phyloP scores from a whole-genome alignment of 2,797 vertebrate genomes.

The Clarias laeviceps region DNA sequence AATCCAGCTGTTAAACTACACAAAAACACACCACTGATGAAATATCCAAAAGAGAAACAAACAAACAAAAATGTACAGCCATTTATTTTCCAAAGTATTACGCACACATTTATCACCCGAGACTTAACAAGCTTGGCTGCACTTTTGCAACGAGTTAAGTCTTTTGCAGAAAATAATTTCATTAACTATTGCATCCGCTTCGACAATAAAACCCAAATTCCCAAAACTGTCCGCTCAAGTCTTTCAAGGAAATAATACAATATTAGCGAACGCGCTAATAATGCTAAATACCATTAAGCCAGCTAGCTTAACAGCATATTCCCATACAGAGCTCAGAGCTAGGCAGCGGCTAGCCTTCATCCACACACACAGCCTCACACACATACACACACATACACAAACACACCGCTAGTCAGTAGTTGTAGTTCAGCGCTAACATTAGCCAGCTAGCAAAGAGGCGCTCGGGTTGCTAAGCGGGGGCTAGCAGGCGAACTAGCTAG shows the following conservation, averaged over 20 bases:
- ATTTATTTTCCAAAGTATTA: neutral
- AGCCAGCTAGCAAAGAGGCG: constrained; percentile 30
- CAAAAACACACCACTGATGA: neutral
- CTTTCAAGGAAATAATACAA: neutral
- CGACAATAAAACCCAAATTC: neutral
- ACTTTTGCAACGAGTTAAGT: constrained; percentile 12
- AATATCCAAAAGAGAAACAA: neutral
- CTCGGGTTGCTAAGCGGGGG: constrained; percentile 36
- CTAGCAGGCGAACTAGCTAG: constrained; percentile 12
- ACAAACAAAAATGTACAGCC: neutral
- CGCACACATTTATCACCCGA: neutral
- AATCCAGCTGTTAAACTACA: neutral
- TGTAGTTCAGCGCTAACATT: constrained; percentile 19
- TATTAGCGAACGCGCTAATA: constrained; percentile 23
- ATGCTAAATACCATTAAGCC: constrained; percentile 11
- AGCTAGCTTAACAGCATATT: constrained; percentile 16
- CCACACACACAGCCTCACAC: neutral
- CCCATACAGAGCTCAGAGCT: neutral
- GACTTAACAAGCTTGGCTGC: constrained; percentile 13
- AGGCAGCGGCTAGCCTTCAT: constrained; percentile 9
- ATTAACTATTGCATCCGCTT: neutral
- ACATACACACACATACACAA: neutral
- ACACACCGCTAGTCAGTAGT: constrained; percentile 28
- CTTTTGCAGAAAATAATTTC: neutral
- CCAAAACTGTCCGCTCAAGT: neutral